Percentiles rank a stretch among this genome's conserved stretches.
Evolutionary conservation across 2,888 invertebrate species (phyloP).

Genomic region (Parapristionchus giblindavisi): DNA sequence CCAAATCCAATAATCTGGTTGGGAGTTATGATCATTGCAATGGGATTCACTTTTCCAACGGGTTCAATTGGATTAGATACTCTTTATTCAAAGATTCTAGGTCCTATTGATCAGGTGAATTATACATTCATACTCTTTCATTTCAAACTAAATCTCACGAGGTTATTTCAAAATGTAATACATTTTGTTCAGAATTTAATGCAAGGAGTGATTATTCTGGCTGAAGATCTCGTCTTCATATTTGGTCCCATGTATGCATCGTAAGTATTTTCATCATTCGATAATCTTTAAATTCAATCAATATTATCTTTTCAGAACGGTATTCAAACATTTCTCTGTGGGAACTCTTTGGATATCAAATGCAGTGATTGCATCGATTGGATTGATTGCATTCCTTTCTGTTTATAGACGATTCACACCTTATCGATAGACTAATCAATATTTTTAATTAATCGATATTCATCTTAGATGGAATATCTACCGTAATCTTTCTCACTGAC

Average conservation of each 20-base stretch:
- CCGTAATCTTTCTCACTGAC: too few relatives aligned
- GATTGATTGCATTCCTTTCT: constrained; percentile 18
- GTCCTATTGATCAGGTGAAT: constrained; percentile 24
- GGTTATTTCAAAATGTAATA: neutral
- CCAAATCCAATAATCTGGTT: constrained; percentile 16
- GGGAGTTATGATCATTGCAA: constrained; percentile 16
- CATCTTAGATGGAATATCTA: too few relatives aligned
- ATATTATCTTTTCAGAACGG: constrained; percentile 11
- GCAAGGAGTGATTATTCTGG: constrained; percentile 28
- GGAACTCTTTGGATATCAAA: constrained; percentile 14
- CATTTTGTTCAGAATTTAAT: constrained; percentile 6
- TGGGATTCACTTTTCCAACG: constrained; percentile 33
- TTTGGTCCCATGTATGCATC: constrained; percentile 29
- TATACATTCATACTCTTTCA: too few relatives aligned
- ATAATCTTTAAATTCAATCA: neutral
- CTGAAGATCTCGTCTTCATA: constrained; percentile 22
- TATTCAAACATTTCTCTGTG: constrained; percentile 13
- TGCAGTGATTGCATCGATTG: constrained; percentile 1
- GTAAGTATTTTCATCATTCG: constrained; percentile 7
- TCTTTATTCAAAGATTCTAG: constrained; percentile 27
- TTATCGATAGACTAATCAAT: neutral
- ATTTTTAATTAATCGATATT: too few relatives aligned
- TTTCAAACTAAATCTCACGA: too few relatives aligned
- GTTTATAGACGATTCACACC: constrained; percentile 10
- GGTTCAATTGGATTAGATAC: constrained; percentile 22